Evolutionary conservation across 2,888 invertebrate genomes (phyloP), one percentile per base, ranked within the genome.

Genomic region (Drosophila engyochracea): DNA sequence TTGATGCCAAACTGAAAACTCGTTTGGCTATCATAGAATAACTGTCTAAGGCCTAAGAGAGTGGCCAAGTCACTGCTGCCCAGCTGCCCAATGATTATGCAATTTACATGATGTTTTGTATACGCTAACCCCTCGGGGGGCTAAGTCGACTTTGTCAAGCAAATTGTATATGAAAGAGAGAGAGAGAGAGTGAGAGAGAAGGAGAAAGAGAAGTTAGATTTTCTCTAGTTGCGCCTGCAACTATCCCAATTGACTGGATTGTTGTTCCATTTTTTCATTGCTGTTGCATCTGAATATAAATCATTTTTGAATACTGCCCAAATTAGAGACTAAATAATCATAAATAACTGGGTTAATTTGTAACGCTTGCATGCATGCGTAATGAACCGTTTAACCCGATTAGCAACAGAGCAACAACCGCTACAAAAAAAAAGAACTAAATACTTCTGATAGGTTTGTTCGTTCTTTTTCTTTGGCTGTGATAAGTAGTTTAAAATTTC

Each of bases 311-410:
- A 75, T 80, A 69, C 41, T 31, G 69, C 58, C 69, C 74, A 85
- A 76, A 76, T 71, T 70, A 58, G 78, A 74, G 62, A 47, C 74
- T 74, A 75, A 85, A 91, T 85, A 88, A 81, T 89, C 88, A 85
- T 88, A 85, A 89, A 88, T 88, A 91, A 91, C 85, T 91, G 86
- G 87, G 87, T 91, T 91, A 91, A 90, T 88, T 89, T 91, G 91
- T 87, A 89, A 91, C 91, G 91, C 87, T 91, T 81, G 81, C 72
- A 51, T 82, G 87, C 85, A 87, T 91, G 90, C 71, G 76, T 78
- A 88, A 88, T 88, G 90, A 88, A 88, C 74, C 91, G 83, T 88
- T 85, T 76, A 87, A 71, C 85, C 83, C 85, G 79, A 86, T 84
- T 83, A 70, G 69, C 70, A 54, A 47, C 33, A 53, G 58, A 39